These are phyloP conservation scores for Barypeithes pellucidus DNA, from an alignment of 2,888 invertebrate species.

Conservation along the genomic window DNA sequence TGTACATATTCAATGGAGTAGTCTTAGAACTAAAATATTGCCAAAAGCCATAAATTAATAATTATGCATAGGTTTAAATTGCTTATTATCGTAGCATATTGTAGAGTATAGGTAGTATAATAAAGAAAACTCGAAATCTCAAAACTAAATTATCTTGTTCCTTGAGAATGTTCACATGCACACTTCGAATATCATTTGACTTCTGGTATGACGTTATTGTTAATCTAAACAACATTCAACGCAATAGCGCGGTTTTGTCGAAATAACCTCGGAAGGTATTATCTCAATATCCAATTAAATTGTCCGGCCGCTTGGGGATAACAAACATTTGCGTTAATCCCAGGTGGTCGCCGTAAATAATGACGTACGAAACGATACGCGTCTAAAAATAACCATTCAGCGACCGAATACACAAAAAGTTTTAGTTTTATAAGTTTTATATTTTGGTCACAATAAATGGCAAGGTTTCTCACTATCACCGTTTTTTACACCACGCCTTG, in stretches of 20 bases:
- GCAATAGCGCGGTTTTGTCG: conserved; percentile 7
- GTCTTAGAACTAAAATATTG: too few relatives aligned
- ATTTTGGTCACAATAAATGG: too few relatives aligned
- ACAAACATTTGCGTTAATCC: conserved; percentile 39
- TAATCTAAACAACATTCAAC: conserved; percentile 1
- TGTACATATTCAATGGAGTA: too few relatives aligned
- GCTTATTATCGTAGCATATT: too few relatives aligned
- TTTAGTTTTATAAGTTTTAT: not conserved
- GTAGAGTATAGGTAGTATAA: too few relatives aligned
- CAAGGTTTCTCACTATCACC: too few relatives aligned
- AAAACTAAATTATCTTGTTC: too few relatives aligned
- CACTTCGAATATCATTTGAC: not conserved
- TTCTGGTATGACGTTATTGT: not conserved
- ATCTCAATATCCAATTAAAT: conserved; percentile 55
- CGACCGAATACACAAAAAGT: conserved; percentile 13
- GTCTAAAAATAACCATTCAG: conserved; percentile 14
- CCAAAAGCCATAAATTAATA: too few relatives aligned
- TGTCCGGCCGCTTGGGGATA: conserved; percentile 43
- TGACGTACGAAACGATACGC: conserved; percentile 25
- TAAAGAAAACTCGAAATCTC: too few relatives aligned
- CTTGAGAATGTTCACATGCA: too few relatives aligned
- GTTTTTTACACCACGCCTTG: too few relatives aligned
- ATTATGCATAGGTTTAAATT: too few relatives aligned
- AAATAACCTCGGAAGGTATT: conserved; percentile 34
- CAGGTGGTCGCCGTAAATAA: conserved; percentile 28